Percentiles rank a stretch among this genome's conserved stretches.
These are phyloP conservation scores for Psittacus erithacus DNA, from an alignment of 2,113 vertebrate species.

Conservation along the genomic window DNA sequence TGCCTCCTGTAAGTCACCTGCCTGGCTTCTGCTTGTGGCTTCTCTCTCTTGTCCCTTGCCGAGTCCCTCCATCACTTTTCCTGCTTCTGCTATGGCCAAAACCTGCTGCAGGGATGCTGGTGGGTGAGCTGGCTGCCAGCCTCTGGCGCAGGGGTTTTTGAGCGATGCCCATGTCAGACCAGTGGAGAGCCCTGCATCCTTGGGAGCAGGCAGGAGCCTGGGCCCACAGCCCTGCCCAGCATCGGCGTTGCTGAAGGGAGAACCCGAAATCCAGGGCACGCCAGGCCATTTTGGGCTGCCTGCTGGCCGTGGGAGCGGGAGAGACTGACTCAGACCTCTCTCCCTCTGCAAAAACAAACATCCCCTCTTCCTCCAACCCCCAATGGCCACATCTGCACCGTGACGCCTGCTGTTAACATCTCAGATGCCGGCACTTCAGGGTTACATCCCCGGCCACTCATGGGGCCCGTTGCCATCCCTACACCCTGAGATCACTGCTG, in stretches of 20 bases:
- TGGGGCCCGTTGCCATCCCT: not conserved
- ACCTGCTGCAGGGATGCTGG: not conserved
- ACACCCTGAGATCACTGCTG: not conserved
- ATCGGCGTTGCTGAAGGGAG: not conserved
- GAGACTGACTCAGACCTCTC: not conserved
- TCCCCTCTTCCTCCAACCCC: not conserved
- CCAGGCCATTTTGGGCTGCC: not conserved
- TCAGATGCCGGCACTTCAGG: not conserved
- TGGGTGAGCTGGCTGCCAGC: fast-evolving
- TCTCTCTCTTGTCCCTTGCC: not conserved
- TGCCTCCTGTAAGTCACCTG: conserved; percentile 85
- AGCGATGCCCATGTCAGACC: not conserved
- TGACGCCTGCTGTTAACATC: not conserved
- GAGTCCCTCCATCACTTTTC: not conserved
- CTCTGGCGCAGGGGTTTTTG: fast-evolving
- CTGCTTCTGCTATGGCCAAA: not conserved
- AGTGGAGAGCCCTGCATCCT: not conserved
- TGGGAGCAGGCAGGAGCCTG: not conserved
- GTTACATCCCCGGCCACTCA: fast-evolving
- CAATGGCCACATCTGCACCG: not conserved
- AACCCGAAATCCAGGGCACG: not conserved
- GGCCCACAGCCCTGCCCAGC: not conserved
- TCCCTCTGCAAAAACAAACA: not conserved
- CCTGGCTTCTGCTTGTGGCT: not conserved
- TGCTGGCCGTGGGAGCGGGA: not conserved